A percentile compares a stretch with the other conserved stretches of the same genome.
Evolutionary conservation across 2,113 vertebrate species (phyloP).

Genomic region (Bubo bubo): DNA sequence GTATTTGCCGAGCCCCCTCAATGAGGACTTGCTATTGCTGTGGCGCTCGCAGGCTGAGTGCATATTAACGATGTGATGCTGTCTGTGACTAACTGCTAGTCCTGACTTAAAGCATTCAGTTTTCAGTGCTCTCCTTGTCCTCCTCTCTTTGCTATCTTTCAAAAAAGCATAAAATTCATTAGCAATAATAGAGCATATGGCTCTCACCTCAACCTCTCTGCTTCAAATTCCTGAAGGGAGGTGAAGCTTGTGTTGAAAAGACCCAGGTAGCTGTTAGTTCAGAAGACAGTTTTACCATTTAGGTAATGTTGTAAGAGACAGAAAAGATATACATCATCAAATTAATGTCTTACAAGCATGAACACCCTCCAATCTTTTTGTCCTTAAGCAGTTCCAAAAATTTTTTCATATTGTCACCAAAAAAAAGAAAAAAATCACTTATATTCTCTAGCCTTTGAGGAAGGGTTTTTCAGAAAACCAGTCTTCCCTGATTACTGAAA

Average conservation of each 20-base stretch:
- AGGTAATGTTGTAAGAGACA: not conserved
- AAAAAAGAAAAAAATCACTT: not conserved
- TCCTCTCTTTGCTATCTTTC: not conserved
- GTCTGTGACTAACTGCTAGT: not conserved
- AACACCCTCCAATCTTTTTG: not conserved
- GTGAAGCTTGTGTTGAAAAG: not conserved
- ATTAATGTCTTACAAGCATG: not conserved
- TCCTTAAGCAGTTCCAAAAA: not conserved
- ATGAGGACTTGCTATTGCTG: not conserved
- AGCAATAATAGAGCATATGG: no score
- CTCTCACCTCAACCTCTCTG: not conserved
- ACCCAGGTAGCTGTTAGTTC: not conserved
- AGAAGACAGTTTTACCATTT: not conserved
- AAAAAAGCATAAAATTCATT: not conserved
- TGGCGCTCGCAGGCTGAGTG: not conserved
- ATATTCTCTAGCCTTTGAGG: not conserved
- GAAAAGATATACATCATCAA: not conserved
- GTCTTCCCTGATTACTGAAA: not conserved
- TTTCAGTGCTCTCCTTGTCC: not conserved
- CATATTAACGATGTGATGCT: not conserved
- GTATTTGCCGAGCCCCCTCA: fast-evolving
- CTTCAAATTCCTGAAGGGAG: not conserved
- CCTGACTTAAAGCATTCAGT: not conserved
- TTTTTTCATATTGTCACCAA: not conserved
- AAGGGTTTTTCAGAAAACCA: not conserved